Conservation (phyloP, 53 echinoderm and acorn worm genomes). For the Echinometra lucunter region DNA sequence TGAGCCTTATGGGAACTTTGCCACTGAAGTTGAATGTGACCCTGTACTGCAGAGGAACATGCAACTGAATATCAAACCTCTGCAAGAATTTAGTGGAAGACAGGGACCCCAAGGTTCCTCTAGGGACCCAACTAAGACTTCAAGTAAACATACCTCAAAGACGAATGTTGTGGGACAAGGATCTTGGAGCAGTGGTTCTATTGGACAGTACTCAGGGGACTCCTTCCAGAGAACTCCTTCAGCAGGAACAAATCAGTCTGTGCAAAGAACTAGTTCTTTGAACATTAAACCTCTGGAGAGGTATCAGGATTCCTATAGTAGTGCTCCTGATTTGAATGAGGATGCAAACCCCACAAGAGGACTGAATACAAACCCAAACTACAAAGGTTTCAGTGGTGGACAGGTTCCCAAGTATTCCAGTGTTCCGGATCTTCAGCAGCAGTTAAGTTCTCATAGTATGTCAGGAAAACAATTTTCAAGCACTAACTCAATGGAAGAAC, state of each 20-base stretch:
- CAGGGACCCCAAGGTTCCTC: constrained; percentile 4
- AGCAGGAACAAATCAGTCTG: neutral
- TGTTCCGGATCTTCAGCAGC: constrained; percentile 60
- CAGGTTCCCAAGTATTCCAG: constrained; percentile 65
- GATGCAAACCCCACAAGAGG: neutral
- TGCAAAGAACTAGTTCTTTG: constrained; percentile 61
- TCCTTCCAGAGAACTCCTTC: neutral
- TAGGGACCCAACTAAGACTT: neutral
- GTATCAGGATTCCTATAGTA: constrained; percentile 48
- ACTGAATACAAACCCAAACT: neutral
- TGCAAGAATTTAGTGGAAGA: constrained; percentile 35
- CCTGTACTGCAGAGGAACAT: neutral
- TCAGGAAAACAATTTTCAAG: neutral
- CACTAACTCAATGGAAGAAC: neutral
- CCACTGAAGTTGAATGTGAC: constrained; percentile 46
- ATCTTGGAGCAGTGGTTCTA: constrained; percentile 50
- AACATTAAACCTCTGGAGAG: constrained; percentile 47
- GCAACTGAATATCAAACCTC: constrained; percentile 50
- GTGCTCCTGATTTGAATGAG: constrained; percentile 54
- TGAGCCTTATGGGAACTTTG: constrained; percentile 63
- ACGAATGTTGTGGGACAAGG: constrained; percentile 57
- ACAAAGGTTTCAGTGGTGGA: neutral
- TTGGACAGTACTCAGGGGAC: constrained; percentile 15
- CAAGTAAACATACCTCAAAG: constrained; percentile 13
- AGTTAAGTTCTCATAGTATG: neutral